Percentiles rank a stretch among this genome's conserved stretches.
Conservation (phyloP, 2,113 vertebrate species). For the Cheirogaleus medius region DNA sequence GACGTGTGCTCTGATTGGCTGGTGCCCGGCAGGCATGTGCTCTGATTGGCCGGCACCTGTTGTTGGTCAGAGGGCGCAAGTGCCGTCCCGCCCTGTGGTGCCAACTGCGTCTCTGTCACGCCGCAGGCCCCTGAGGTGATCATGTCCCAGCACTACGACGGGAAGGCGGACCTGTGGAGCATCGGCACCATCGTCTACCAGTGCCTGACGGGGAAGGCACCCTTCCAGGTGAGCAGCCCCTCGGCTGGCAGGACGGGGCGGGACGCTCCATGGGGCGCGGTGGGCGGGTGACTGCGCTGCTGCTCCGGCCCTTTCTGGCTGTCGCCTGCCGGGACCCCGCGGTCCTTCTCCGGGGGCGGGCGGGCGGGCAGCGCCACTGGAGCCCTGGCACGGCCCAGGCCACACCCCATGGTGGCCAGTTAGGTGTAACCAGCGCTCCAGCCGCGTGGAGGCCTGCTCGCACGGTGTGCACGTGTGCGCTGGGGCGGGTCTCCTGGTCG, state of each 20-base stretch:
- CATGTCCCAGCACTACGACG: slow-evolving; percentile 98
- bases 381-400: no score
- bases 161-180: slow-evolving; percentile 99
- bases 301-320: no score
- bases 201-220: slow-evolving; percentile 96
- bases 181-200: slow-evolving; percentile 98
- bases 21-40: background rate
- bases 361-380: no score
- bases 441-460: no score
- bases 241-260: rapidly evolving
- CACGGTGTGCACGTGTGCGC: no score
- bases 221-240: slow-evolving; percentile 88
- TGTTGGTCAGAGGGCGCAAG: rapidly evolving
- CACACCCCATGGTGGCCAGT: background rate
- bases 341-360: no score
- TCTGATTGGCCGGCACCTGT: background rate
- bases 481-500: no score
- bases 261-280: no score
- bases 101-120: rapidly evolving
- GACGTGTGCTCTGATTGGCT: background rate
- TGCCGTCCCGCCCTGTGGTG: rapidly evolving
- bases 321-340: no score
- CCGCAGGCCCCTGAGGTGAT: slow-evolving; percentile 97
- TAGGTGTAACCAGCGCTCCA: background rate
- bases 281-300: no score